Evolutionary conservation across 2,888 invertebrate species (phyloP).

Genomic region (Conistra vaccinii): DNA sequence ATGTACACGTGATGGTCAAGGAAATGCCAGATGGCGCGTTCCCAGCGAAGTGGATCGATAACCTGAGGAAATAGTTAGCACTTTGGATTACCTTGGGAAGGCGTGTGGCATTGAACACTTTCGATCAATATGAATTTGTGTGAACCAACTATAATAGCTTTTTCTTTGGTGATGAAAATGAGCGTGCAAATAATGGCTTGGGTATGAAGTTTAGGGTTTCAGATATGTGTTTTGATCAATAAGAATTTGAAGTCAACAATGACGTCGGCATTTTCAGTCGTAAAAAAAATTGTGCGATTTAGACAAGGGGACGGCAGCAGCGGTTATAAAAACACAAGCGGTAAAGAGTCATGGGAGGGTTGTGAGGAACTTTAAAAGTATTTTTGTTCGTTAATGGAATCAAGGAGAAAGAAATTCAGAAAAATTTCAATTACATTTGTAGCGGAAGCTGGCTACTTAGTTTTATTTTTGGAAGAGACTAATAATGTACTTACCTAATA

Average conservation of each 20-base stretch:
- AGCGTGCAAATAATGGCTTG: constrained; percentile 1
- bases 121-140: constrained; percentile 36
- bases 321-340: constrained; percentile 7
- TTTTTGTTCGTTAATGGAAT: neutral
- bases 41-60: constrained; percentile 67
- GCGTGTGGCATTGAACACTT: constrained; percentile 39
- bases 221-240: neutral
- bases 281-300: neutral
- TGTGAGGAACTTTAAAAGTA: neutral
- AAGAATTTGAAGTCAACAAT: constrained; percentile 5
- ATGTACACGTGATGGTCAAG: constrained; percentile 46
- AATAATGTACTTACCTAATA: constrained; percentile 4
- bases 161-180: constrained; percentile 5
- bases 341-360: neutral
- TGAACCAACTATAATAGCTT: neutral
- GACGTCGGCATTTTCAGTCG: neutral
- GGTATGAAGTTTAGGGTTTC: neutral
- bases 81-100: constrained; percentile 52
- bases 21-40: constrained; percentile 63
- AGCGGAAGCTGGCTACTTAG: neutral
- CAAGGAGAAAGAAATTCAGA: neutral
- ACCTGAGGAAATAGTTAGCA: constrained; percentile 60
- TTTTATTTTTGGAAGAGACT: neutral
- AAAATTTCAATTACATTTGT: constrained; percentile 1
- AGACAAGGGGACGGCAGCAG: neutral